phyloP scores from a whole-genome alignment of 2,888 invertebrate species.

The Trichogramma dendrolimi region DNA sequence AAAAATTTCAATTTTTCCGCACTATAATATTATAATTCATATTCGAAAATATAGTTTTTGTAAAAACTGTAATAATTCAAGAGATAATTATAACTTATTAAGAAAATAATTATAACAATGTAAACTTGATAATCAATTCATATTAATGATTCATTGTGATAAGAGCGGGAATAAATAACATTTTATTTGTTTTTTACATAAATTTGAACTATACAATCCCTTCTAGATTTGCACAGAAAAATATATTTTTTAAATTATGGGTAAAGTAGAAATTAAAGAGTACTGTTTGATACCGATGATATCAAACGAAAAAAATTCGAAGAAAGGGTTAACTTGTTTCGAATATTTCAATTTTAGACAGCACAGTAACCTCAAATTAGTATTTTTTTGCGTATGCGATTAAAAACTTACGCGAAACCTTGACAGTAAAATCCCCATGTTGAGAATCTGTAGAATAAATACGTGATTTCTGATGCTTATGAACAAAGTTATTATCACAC shows the following conservation, averaged over 20 bases:
- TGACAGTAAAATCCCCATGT: slow-evolving; percentile 45
- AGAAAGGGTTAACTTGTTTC: neutral
- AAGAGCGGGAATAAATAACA: slow-evolving; percentile 18
- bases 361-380: neutral
- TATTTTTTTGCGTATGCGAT: neutral
- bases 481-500: too few relatives aligned
- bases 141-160: slow-evolving; percentile 11
- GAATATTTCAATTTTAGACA: neutral
- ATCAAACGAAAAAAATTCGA: neutral
- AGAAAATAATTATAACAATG: slow-evolving; percentile 1
- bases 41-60: neutral
- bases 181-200: slow-evolving; percentile 18
- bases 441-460: slow-evolving; percentile 1
- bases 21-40: neutral
- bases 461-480: too few relatives aligned
- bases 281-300: neutral
- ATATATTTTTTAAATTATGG: neutral
- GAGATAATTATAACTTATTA: too few relatives aligned
- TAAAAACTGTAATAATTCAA: neutral
- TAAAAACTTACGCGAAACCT: slow-evolving; percentile 44
- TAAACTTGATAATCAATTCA: slow-evolving; percentile 7
- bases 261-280: neutral
- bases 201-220: neutral
- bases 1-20: neutral
- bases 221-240: neutral